phyloP scores from a whole-genome alignment of 2,888 invertebrate genomes.

The Crocallis elinguaria region DNA sequence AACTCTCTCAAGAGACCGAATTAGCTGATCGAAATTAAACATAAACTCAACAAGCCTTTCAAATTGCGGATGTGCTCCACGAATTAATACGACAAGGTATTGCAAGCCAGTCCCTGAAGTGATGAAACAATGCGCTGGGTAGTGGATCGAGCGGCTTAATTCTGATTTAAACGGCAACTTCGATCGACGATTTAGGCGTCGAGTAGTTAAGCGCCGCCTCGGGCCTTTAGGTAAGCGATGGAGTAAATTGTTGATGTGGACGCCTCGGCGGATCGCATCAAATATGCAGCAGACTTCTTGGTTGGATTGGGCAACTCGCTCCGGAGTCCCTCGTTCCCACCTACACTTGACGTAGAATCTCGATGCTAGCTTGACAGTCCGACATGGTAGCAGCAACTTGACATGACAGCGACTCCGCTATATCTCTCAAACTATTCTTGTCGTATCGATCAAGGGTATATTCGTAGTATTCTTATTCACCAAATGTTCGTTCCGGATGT shows the following conservation, averaged over 20 bases:
- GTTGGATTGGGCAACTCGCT: slow-evolving; percentile 50
- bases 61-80: slow-evolving; percentile 32
- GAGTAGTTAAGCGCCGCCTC: slow-evolving; percentile 56
- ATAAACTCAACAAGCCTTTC: slow-evolving; percentile 39
- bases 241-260: slow-evolving; percentile 68
- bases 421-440: slow-evolving; percentile 41
- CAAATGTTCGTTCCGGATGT: no score
- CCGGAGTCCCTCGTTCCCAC: slow-evolving; percentile 37
- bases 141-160: slow-evolving; percentile 55
- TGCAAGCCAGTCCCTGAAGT: slow-evolving; percentile 37
- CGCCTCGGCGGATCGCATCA: slow-evolving; percentile 61
- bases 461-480: no score
- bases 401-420: slow-evolving; percentile 40
- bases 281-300: slow-evolving; percentile 71
- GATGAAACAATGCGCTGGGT: slow-evolving; percentile 47
- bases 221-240: slow-evolving; percentile 63
- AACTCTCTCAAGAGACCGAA: slow-evolving; percentile 38
- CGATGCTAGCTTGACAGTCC: slow-evolving; percentile 52
- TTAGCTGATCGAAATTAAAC: slow-evolving; percentile 44
- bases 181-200: slow-evolving; percentile 54
- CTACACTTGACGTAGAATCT: slow-evolving; percentile 56
- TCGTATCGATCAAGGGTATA: slow-evolving; percentile 20
- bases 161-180: slow-evolving; percentile 60
- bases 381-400: slow-evolving; percentile 46
- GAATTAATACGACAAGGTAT: slow-evolving; percentile 43